A percentile compares a stretch with the other conserved stretches of the same genome.
Conservation (phyloP, 2,888 invertebrate species). For the Phytoseiulus persimilis region DNA sequence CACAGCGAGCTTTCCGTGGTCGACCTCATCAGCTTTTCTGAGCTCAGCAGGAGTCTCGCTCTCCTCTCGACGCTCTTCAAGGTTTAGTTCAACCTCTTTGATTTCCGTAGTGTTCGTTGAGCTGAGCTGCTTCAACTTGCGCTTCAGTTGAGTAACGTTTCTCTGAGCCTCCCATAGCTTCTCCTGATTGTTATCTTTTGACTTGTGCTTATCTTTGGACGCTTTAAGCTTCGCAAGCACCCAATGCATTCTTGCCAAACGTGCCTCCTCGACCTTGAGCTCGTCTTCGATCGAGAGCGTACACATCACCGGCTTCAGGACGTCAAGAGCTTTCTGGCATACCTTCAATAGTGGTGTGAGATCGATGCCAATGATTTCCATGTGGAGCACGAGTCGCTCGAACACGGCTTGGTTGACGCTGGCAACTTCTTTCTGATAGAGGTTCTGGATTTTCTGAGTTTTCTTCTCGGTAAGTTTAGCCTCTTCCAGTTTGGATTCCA, state of each 20-base stretch:
- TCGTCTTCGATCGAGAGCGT: slow-evolving; percentile 21
- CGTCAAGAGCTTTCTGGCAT: background rate
- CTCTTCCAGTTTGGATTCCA: slow-evolving; percentile 24
- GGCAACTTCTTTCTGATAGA: slow-evolving; percentile 20
- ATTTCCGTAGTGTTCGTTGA: background rate
- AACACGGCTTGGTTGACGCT: slow-evolving; percentile 18
- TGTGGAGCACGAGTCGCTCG: slow-evolving; percentile 32
- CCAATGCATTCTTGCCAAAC: slow-evolving; percentile 12
- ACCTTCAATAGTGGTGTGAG: slow-evolving; percentile 11
- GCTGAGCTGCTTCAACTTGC: slow-evolving; percentile 10
- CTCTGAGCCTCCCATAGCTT: slow-evolving; percentile 30
- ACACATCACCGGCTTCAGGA: slow-evolving; percentile 25
- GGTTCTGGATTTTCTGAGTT: slow-evolving; percentile 33
- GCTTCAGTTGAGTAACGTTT: slow-evolving; percentile 33
- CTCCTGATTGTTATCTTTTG: slow-evolving; percentile 21
- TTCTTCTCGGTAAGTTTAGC: background rate
- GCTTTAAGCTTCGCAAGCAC: background rate
- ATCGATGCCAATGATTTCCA: slow-evolving; percentile 30
- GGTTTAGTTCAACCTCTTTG: slow-evolving; percentile 24
- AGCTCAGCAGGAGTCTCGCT: background rate
- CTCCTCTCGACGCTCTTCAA: slow-evolving; percentile 6
- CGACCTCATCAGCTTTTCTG: background rate
- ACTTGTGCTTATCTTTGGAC: background rate
- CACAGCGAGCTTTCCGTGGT: background rate
- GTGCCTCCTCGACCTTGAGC: slow-evolving; percentile 31